phyloP scores from a whole-genome alignment of 2,797 vertebrate genomes.

The Danio tinwini region DNA sequence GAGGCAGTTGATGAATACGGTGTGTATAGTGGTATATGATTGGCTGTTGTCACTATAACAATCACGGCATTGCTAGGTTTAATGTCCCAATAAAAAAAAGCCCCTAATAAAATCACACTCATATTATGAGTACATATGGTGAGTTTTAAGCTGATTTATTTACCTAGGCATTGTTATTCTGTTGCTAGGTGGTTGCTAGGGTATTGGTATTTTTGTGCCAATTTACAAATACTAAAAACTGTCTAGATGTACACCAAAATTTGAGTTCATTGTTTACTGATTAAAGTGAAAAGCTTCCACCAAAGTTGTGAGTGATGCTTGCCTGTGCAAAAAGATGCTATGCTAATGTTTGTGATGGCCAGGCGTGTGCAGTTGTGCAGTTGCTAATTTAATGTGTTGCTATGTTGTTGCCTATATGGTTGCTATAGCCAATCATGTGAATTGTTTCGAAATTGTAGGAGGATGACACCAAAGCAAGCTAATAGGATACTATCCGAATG shows the following conservation, averaged over 20 bases:
- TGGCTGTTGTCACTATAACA: no score
- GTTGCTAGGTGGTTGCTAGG: neutral
- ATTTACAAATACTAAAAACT: no score
- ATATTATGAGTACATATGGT: no score
- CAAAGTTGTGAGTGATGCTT: neutral
- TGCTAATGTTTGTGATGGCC: neutral
- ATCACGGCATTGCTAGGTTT: neutral
- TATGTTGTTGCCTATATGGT: no score
- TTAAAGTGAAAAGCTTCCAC: neutral
- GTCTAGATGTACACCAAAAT: no score
- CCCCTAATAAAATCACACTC: no score
- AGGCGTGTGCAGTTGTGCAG: neutral
- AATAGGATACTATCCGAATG: constrained; percentile 8
- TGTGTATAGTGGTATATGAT: no score
- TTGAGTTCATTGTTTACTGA: neutral
- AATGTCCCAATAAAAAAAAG: no score
- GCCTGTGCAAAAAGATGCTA: neutral
- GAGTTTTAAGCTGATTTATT: neutral
- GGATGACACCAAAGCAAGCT: constrained; percentile 1
- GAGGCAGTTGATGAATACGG: no score
- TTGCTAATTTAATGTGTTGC: neutral
- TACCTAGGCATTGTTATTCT: neutral
- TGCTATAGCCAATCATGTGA: neutral
- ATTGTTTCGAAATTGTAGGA: neutral
- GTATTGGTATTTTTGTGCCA: neutral